Conservation (phyloP, 2,797 vertebrate species). For the Carapus acus region DNA sequence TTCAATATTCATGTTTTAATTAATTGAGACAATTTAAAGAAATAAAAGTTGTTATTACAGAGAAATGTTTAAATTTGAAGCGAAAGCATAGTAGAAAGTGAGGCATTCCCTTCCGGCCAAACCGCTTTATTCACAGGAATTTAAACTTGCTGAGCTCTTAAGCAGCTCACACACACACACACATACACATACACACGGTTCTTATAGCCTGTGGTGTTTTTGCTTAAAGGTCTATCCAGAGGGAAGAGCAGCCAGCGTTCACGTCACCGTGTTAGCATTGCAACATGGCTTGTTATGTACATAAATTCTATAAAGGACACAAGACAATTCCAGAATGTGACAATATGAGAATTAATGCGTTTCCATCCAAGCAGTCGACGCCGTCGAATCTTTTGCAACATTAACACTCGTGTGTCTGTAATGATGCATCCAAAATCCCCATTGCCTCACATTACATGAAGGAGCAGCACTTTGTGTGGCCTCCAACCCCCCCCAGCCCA, state of each 20-base stretch:
- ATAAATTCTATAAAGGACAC: background rate
- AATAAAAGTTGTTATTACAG: conserved; percentile 45
- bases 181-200: conserved; percentile 54
- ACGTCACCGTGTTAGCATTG: conserved; percentile 28
- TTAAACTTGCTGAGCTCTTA: conserved; percentile 60
- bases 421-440: conserved; percentile 5
- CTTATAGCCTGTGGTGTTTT: conserved; percentile 57
- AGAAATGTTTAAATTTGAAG: conserved; percentile 49
- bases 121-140: conserved; percentile 65
- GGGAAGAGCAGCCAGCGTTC: conserved; percentile 52
- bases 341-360: background rate
- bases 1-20: conserved; percentile 31
- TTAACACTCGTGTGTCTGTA: conserved; percentile 4
- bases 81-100: conserved; percentile 23
- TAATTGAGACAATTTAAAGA: conserved; percentile 36
- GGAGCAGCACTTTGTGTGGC: conserved; percentile 34
- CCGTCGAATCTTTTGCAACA: background rate
- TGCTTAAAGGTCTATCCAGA: conserved; percentile 55
- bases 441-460: conserved; percentile 30
- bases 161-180: no score
- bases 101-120: conserved; percentile 58
- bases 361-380: background rate
- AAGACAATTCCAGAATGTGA: background rate
- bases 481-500: no score
- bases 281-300: conserved; percentile 25